A percentile compares a stretch with the other conserved stretches of the same genome.
phyloP scores from a whole-genome alignment of 2,113 vertebrate species.

The Pluvianellus socialis region DNA sequence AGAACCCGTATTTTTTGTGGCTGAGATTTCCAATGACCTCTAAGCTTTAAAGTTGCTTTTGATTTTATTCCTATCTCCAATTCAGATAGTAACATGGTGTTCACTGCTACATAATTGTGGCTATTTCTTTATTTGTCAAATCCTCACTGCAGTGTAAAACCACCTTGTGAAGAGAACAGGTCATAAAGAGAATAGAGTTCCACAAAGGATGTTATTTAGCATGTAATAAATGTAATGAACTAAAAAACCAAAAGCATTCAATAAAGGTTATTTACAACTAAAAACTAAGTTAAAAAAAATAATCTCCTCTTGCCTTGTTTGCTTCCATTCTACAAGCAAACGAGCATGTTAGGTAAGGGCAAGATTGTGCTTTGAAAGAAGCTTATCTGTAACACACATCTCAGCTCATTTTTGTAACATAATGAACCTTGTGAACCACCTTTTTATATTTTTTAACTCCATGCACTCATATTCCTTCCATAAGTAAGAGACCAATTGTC shows the following conservation, averaged over 20 bases:
- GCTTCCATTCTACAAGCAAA: not conserved
- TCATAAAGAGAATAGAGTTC: not conserved
- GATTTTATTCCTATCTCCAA: not conserved
- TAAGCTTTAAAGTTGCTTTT: not conserved
- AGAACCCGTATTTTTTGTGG: accelerated
- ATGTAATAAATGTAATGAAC: not conserved
- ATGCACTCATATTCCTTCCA: not conserved
- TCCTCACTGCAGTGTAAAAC: not conserved
- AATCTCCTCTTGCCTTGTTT: not conserved
- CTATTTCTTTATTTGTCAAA: not conserved
- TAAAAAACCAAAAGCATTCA: not conserved
- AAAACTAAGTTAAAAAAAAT: not conserved
- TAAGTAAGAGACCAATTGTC: not conserved
- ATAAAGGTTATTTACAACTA: not conserved
- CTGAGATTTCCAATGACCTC: not conserved
- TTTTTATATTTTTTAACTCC: not conserved
- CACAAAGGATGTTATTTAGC: not conserved
- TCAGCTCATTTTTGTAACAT: not conserved
- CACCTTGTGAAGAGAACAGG: not conserved
- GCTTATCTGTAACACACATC: not conserved
- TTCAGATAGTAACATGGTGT: not conserved
- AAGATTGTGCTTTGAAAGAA: not conserved
- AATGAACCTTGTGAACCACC: not conserved
- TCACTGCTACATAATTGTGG: not conserved
- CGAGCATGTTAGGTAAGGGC: not conserved